These are phyloP conservation scores for Sylvicola cinctus DNA, from an alignment of 2,888 invertebrate genomes.

Conservation along the genomic window DNA sequence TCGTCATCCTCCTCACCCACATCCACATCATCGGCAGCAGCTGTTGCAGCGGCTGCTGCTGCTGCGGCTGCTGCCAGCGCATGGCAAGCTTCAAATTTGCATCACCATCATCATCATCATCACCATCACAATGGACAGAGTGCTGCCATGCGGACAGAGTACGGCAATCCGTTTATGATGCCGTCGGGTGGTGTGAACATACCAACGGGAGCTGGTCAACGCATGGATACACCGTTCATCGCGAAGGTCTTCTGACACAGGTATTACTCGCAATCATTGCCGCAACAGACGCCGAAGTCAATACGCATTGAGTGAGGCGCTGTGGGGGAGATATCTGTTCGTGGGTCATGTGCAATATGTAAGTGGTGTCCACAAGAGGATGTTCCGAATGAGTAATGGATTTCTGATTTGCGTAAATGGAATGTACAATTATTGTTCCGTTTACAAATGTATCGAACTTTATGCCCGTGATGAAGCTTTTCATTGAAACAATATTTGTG, in stretches of 20 bases:
- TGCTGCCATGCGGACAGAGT: slow-evolving; percentile 11
- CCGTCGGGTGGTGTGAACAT: no score
- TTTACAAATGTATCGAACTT: no score
- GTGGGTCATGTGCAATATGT: no score
- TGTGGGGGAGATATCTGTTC: no score
- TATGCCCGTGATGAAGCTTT: no score
- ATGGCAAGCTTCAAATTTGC: slow-evolving; percentile 9
- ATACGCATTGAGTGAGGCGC: background rate
- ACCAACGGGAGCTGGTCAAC: slow-evolving; percentile 5
- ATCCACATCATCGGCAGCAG: slow-evolving; percentile 4
- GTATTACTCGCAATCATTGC: slow-evolving; percentile 14
- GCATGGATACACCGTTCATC: slow-evolving; percentile 19
- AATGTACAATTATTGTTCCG: no score
- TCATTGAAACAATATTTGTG: no score
- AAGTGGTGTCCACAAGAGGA: no score
- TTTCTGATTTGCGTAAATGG: no score
- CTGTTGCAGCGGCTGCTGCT: no score
- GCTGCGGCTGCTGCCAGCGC: no score
- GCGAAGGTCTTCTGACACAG: slow-evolving; percentile 28
- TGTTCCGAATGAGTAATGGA: no score
- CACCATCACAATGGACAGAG: slow-evolving; percentile 7
- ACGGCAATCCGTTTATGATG: slow-evolving; percentile 19
- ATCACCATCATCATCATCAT: slow-evolving; percentile 13
- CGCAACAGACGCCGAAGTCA: background rate
- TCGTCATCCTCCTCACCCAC: slow-evolving; percentile 9